Base-by-base conservation (phyloP, 1,140 invertebrate species). In the Drosophila serrata region DNA sequence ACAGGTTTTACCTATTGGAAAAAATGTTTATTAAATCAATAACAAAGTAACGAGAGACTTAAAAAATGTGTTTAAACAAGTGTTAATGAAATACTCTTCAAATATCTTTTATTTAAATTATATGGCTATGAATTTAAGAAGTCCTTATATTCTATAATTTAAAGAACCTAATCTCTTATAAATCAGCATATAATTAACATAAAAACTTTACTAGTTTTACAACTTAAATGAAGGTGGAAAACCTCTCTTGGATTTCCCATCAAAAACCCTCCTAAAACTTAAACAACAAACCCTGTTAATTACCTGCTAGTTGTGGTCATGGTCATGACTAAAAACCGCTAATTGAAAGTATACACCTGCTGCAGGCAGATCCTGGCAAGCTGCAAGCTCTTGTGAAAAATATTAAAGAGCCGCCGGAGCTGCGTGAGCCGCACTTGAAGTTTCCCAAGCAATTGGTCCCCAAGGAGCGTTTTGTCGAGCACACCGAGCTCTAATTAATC, bases 341-440 rank as follows among this genome's bases (percentile, higher is more conserved):
- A 86, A 85, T 78, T 81, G 75, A 86, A 86, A 69, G 51, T 62
- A 74, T 72, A 86, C 82, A 75, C 82, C 68, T 81, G 68, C 48
- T 29, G 53, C 35, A 43, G 57, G 48, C 51, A 53, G 45, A 40
- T 51, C 40, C 42, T 11, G 17, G 39, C 17, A 27, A 40, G 62
- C 46, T 63, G 46, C 56, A 73, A 35, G 46, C 46, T 40, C 27
- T 40, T 24, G 33, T 24, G 19, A 39, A 35, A 64, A 75, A 75
- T 64, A 33, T 75, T 75, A 65, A 75, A 65, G 51, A 57, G 37
- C 48, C 58, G n/a, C 35, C 15, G 22, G 13, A 46, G 35, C 22
- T 24, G 31, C 17, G 24, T 24, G 62, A 37, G 59, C 43, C 31
- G 61, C 70, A 72, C 81, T 82, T 73, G 40, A 86, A 81, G 58